Evolutionary conservation across 2,797 vertebrate species (phyloP).

Genomic region (Leptodactylus fallax): DNA sequence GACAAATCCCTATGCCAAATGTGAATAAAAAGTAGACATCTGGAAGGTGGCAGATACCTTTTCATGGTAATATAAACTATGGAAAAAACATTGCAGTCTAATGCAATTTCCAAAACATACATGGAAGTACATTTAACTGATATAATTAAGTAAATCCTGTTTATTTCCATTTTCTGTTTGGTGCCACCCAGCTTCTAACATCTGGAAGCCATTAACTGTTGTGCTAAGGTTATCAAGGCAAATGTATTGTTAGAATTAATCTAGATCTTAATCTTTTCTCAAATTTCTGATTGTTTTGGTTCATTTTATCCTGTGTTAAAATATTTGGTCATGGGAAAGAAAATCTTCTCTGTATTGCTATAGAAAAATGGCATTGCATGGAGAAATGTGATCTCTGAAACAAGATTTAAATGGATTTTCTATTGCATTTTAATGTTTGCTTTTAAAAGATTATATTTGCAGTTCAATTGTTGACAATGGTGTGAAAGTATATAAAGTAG

Average conservation of each 20-base stretch:
- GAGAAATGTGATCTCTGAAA: constrained; percentile 26
- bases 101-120: not conserved
- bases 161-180: constrained; percentile 44
- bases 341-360: constrained; percentile 1
- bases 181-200: constrained; percentile 51
- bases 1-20: not conserved
- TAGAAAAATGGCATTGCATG: not conserved
- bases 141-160: not conserved
- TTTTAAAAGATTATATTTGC: constrained; percentile 4
- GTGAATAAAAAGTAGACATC: not conserved
- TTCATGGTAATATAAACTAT: not conserved
- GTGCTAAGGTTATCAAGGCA: constrained; percentile 45
- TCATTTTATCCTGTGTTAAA: constrained; percentile 40
- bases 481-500: not conserved
- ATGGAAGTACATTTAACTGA: not conserved
- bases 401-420: not conserved
- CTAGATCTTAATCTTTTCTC: constrained; percentile 48
- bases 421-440: not conserved
- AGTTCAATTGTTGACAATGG: not conserved
- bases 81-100: not conserved
- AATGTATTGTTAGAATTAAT: constrained; percentile 47
- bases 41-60: not conserved
- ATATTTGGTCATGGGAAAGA: constrained; percentile 60
- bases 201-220: constrained; percentile 49
- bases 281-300: constrained; percentile 48